These are phyloP conservation scores for Capromys pilorides DNA, from an alignment of 2,797 vertebrate species.

Conservation along the genomic window DNA sequence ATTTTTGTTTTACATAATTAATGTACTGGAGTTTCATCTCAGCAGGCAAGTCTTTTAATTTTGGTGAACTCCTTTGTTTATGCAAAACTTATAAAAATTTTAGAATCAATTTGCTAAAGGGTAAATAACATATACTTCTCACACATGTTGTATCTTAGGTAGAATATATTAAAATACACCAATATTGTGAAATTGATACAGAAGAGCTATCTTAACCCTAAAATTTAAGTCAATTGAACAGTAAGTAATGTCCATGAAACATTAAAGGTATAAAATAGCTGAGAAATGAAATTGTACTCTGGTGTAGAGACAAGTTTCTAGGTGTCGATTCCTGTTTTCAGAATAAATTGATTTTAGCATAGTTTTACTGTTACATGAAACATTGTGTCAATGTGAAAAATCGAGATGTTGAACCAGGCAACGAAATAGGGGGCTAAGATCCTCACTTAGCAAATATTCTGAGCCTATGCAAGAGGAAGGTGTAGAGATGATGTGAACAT, in stretches of 20 bases:
- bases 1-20: neutral
- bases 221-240: neutral
- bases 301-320: neutral
- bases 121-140: neutral
- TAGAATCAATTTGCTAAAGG: slow-evolving; percentile 17
- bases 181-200: neutral
- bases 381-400: no score
- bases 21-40: neutral
- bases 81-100: neutral
- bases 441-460: no score
- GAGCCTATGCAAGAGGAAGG: no score
- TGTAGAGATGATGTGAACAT: no score
- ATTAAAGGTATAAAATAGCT: neutral
- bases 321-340: neutral
- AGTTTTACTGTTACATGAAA: no score
- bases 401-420: no score
- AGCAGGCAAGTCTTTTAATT: neutral
- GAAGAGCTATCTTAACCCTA: neutral
- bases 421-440: no score
- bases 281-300: neutral
- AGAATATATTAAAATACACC: neutral
- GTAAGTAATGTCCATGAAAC: neutral
- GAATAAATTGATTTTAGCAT: neutral
- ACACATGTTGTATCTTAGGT: neutral
- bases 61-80: neutral